These are phyloP conservation scores for Ranitomeya imitator DNA, from an alignment of 2,113 vertebrate genomes.

Conservation along the genomic window DNA sequence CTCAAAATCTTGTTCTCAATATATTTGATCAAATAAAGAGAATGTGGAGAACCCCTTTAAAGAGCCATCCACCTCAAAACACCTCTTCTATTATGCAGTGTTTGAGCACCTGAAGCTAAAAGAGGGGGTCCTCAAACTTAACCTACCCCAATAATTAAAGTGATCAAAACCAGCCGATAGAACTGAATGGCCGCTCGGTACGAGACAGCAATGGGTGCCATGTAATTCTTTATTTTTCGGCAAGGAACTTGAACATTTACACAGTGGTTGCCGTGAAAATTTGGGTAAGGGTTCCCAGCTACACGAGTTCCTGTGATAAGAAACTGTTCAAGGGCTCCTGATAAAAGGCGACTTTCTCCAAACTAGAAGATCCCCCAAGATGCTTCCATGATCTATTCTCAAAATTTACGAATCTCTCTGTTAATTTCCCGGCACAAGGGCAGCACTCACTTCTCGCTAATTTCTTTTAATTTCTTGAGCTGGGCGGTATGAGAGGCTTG, in stretches of 20 bases:
- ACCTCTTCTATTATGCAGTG: no score
- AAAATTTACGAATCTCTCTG: neutral
- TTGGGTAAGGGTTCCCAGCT: neutral
- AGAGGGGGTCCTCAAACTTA: no score
- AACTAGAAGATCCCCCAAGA: neutral
- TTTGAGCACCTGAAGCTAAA: no score
- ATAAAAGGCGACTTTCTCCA: neutral
- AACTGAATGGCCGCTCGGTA: no score
- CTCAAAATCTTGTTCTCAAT: no score
- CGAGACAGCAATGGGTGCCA: neutral
- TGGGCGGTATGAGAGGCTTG: conserved; percentile 74
- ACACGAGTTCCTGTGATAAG: neutral
- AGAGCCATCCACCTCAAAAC: no score
- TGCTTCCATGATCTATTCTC: neutral
- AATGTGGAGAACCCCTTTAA: no score
- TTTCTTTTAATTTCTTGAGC: conserved; percentile 81
- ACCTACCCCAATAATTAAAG: no score
- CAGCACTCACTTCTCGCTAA: conserved; percentile 76
- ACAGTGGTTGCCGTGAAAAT: neutral
- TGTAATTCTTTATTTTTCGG: neutral
- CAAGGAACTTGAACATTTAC: neutral
- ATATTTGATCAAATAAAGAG: no score
- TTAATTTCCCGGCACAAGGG: neutral
- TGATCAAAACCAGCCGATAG: no score
- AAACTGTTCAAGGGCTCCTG: neutral